Base-by-base conservation (phyloP, 2,888 invertebrate genomes). In the Morpho deidamia region DNA sequence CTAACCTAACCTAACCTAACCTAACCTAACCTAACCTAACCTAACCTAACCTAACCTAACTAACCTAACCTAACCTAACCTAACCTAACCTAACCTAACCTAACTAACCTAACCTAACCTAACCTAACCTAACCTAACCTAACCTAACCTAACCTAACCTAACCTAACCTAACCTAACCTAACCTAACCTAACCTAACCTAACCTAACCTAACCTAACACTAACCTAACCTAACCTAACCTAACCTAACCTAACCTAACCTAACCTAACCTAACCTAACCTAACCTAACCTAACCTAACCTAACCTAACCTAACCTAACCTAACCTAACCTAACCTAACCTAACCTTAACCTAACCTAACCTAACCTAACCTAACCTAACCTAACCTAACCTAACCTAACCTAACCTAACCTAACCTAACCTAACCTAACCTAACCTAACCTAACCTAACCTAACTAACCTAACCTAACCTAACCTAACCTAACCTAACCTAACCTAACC, bases 171-270 rank as follows among this genome's bases (percentile, higher is more conserved):
- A n/a, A n/a, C n/a, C 58, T 58, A 67, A 63, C 65, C 62, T 61
- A 67, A 63, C 63, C 61, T 60, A 64, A 61, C 64, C 63, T 61
- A 66, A 63, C 64, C 66, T 60, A 63, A 62, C 63, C 63, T n/a
- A n/a, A n/a, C n/a, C n/a, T n/a, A n/a, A n/a, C n/a, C n/a, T n/a
- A n/a, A n/a, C n/a, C n/a, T n/a, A 61, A 66, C 60, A 64, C 62
- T 58, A 63, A 59, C 56, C 58, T 55, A 61, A 60, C 59, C 59
- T 58, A 60, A 61, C 60, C 58, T 55, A 58, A 58, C 62, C 65
- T 62, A 65, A 63, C 65, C 65, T 65, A 61, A 65, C 65, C 63
- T 62, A 62, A 62, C 61, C 62, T 60, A 61, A 60, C 63, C 61
- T 60, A 63, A 63, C 61, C 61, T 60, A 63, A 59, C 61, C 51